A percentile compares a stretch with the other conserved stretches of the same genome.
Conservation (phyloP, 2,888 invertebrate species). For the Bimastos eiseni region DNA sequence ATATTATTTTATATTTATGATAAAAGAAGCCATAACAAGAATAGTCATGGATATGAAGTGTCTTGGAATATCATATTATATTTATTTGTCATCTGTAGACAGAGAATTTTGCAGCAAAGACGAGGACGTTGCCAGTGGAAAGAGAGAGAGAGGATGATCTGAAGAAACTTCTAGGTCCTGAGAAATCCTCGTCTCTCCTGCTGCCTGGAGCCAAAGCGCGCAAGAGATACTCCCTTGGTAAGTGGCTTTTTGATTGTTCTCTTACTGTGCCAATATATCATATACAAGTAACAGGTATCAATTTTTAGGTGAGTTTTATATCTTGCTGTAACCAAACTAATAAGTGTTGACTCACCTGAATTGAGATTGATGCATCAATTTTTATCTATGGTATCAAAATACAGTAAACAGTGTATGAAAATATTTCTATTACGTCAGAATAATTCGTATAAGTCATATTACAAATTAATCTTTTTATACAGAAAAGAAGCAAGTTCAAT, state of each 20-base stretch:
- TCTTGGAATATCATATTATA: no score
- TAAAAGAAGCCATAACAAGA: no score
- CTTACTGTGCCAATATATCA: not conserved
- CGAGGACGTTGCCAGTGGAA: constrained; percentile 62
- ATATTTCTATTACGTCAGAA: not conserved
- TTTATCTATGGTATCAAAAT: not conserved
- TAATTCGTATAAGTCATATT: not conserved
- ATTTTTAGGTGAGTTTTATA: not conserved
- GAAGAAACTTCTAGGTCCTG: constrained; percentile 69
- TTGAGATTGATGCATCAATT: not conserved
- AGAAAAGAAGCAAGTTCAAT: not conserved
- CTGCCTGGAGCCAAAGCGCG: constrained; percentile 44
- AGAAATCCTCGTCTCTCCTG: constrained; percentile 38
- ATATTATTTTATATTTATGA: no score
- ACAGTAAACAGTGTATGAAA: not conserved
- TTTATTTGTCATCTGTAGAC: constrained; percentile 64
- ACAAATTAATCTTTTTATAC: not conserved
- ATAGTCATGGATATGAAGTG: no score
- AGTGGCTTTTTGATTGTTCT: not conserved
- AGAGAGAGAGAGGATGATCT: constrained; percentile 79
- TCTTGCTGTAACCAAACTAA: not conserved
- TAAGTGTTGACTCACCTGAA: not conserved
- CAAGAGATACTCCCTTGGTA: constrained; percentile 35
- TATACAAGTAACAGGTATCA: not conserved
- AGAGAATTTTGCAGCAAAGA: constrained; percentile 69